Conservation (phyloP, 2,888 invertebrate species). For the Argyresthia goedartella region DNA sequence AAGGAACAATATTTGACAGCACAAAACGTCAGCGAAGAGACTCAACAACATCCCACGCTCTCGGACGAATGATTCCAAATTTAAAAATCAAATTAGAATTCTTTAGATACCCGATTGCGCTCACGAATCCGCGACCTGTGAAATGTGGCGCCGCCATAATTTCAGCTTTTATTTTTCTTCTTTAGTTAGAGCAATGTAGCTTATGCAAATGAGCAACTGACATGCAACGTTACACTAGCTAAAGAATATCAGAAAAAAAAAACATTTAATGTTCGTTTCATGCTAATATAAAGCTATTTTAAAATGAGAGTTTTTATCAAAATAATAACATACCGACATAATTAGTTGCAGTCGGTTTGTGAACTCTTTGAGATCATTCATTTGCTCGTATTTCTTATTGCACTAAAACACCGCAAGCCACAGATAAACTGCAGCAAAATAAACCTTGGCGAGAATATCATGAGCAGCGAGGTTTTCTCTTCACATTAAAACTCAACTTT, state of each 20-base stretch:
- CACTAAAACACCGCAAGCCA: constrained; percentile 9
- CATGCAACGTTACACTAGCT: not conserved
- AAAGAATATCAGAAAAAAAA: too few species aligned
- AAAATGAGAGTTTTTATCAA: too few species aligned
- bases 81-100: constrained; percentile 45
- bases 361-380: too few species aligned
- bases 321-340: too few species aligned
- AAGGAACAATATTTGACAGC: constrained; percentile 10
- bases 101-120: constrained; percentile 35
- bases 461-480: constrained; percentile 17
- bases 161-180: constrained; percentile 19
- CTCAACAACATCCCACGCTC: constrained; percentile 28
- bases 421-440: constrained; percentile 17
- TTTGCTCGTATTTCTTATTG: too few species aligned
- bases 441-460: constrained; percentile 48
- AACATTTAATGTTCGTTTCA: too few species aligned
- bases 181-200: not conserved
- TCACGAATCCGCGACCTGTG: constrained; percentile 23
- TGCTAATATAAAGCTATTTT: not conserved
- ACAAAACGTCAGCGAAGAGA: constrained; percentile 17
- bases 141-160: constrained; percentile 24
- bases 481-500: too few species aligned
- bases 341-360: too few species aligned
- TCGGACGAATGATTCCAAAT: constrained; percentile 22
- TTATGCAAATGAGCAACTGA: not conserved